These are phyloP conservation scores for Nesidiocoris tenuis DNA, from an alignment of 2,888 invertebrate species.

Conservation along the genomic window DNA sequence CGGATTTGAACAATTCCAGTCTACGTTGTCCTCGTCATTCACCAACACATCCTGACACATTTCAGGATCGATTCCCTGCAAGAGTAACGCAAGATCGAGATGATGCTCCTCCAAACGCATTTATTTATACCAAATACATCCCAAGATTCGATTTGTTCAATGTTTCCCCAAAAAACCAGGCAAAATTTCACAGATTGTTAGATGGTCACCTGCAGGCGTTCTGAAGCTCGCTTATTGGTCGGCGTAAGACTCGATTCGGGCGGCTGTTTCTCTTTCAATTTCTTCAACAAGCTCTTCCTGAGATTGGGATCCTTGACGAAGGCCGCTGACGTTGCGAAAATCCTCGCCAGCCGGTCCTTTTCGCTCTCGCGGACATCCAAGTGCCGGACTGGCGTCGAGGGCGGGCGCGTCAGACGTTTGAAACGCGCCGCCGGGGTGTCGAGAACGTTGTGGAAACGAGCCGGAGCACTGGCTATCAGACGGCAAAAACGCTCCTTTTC, in stretches of 20 bases:
- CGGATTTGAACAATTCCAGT: neutral
- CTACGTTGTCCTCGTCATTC: neutral
- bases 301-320: conserved; percentile 26
- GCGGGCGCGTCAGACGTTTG: conserved; percentile 26
- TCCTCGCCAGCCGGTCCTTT: conserved; percentile 46
- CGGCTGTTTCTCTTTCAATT: neutral
- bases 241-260: neutral
- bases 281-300: conserved; percentile 16
- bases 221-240: neutral
- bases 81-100: neutral
- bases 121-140: too few species aligned
- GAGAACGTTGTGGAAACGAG: conserved; percentile 43
- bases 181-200: too few species aligned
- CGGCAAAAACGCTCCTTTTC: conserved; percentile 48
- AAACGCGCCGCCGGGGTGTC: conserved; percentile 11
- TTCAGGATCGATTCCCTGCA: conserved; percentile 3
- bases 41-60: conserved; percentile 4
- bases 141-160: too few species aligned
- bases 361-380: conserved; percentile 45
- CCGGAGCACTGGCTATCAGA: conserved; percentile 44
- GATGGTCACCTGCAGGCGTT: neutral
- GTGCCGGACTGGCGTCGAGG: neutral
- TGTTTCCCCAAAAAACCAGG: too few species aligned
- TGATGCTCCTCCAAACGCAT: too few species aligned
- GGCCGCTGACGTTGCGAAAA: conserved; percentile 44